Percentiles rank a stretch among this genome's conserved stretches.
Conservation (phyloP, 2,113 vertebrate genomes). For the Seriola quinqueradiata region DNA sequence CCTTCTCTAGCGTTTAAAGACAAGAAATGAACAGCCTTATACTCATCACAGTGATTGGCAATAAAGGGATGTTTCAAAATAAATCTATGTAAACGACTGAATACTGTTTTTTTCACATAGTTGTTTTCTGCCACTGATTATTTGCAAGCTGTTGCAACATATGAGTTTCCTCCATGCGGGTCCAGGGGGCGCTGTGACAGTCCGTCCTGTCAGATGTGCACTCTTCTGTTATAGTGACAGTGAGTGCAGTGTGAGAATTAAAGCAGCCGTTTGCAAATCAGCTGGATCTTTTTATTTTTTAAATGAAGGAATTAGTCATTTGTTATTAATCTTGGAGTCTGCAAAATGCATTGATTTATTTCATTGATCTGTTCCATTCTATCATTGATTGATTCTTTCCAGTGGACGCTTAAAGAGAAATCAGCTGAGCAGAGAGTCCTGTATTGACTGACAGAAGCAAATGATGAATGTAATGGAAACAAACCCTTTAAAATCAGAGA, state of each 20-base stretch:
- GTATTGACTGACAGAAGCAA: neutral
- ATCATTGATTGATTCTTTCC: neutral
- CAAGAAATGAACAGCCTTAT: neutral
- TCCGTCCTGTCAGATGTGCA: neutral
- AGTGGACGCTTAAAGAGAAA: neutral
- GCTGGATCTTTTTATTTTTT: neutral
- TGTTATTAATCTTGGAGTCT: neutral
- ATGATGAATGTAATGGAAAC: too few species aligned
- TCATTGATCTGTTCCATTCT: neutral
- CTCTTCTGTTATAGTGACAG: neutral
- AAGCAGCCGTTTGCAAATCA: neutral
- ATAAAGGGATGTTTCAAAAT: too few species aligned
- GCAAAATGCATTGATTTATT: neutral
- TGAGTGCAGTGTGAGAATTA: neutral
- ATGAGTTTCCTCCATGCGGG: neutral
- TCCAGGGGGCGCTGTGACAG: constrained; percentile 6
- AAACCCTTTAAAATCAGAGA: neutral
- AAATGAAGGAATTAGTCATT: neutral
- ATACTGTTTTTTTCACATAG: neutral
- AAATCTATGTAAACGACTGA: neutral
- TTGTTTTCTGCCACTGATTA: neutral
- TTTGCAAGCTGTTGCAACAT: neutral
- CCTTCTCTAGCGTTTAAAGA: neutral
- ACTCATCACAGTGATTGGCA: too few species aligned
- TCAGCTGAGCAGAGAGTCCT: neutral